Evolutionary conservation across 2,888 invertebrate species (phyloP).

Genomic region (Mythimna pallens): DNA sequence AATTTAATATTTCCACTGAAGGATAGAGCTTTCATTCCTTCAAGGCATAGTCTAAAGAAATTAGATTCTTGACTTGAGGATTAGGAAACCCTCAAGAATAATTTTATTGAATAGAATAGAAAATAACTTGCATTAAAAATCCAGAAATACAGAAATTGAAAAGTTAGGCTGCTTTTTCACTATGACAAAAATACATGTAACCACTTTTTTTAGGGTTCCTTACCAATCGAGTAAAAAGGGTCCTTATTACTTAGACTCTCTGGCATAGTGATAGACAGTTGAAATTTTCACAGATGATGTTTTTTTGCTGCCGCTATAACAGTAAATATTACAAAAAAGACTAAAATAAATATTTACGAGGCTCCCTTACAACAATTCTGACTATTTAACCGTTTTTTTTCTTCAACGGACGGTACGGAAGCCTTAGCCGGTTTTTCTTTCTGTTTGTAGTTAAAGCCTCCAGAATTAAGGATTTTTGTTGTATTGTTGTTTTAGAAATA

Average conservation of each 20-base stretch:
- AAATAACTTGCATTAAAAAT: background rate
- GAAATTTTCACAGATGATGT: no score
- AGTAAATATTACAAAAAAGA: no score
- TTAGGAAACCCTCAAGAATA: background rate
- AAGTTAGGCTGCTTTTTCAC: background rate
- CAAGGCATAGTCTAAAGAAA: background rate
- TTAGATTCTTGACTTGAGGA: background rate
- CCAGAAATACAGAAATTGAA: background rate
- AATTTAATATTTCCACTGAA: slow-evolving; percentile 1
- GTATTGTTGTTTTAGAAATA: no score
- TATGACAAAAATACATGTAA: background rate
- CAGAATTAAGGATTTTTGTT: background rate
- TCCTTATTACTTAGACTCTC: background rate
- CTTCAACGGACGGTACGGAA: no score
- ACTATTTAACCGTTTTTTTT: no score
- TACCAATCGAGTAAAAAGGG: no score
- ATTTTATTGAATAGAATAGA: background rate
- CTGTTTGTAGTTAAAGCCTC: background rate
- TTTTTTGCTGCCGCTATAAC: no score
- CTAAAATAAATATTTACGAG: no score
- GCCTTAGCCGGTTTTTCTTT: no score
- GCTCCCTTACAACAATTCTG: no score
- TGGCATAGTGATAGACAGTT: no score
- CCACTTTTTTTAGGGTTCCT: no score
- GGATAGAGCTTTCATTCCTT: slow-evolving; percentile 1